A percentile compares a stretch with the other conserved stretches of the same genome.
Evolutionary conservation across 2,797 vertebrate genomes (phyloP).

Genomic region (Smutsia gigantea): DNA sequence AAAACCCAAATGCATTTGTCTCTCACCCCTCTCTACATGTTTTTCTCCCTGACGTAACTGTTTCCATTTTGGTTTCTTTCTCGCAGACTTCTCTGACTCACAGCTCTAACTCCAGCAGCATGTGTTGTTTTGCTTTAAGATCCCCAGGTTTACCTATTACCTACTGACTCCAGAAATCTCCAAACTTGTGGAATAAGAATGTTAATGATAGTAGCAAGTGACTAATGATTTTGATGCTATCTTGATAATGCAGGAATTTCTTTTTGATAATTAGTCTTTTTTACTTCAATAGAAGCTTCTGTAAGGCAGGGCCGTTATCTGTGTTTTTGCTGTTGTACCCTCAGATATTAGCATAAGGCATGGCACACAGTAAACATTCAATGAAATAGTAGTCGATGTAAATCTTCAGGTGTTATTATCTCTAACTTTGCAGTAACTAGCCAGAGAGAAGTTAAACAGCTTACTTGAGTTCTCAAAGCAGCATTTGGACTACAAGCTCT

Average conservation of each 20-base stretch:
- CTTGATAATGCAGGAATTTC: not conserved
- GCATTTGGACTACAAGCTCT: not conserved
- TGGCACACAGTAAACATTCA: not conserved
- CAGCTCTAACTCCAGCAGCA: not conserved
- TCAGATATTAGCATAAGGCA: not conserved
- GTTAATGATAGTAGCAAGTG: not conserved
- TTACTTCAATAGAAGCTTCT: not conserved
- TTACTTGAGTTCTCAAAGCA: not conserved
- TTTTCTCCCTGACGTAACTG: not conserved
- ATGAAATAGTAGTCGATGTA: not conserved
- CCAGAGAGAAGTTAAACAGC: not conserved
- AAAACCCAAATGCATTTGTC: not conserved
- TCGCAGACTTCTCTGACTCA: not conserved
- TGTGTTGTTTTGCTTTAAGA: not conserved
- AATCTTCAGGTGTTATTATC: not conserved
- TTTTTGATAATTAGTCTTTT: not conserved
- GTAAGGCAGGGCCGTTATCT: not conserved
- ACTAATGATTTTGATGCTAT: not conserved
- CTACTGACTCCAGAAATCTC: no score
- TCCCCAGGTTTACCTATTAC: not conserved
- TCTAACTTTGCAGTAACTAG: not conserved
- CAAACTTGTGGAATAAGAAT: not conserved
- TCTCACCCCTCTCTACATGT: not conserved
- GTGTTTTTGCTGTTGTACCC: not conserved
- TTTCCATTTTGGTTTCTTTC: not conserved